A percentile compares a stretch with the other conserved stretches of the same genome.
These are phyloP conservation scores for Vultur gryphus DNA, from an alignment of 2,797 vertebrate species.

Conservation along the genomic window DNA sequence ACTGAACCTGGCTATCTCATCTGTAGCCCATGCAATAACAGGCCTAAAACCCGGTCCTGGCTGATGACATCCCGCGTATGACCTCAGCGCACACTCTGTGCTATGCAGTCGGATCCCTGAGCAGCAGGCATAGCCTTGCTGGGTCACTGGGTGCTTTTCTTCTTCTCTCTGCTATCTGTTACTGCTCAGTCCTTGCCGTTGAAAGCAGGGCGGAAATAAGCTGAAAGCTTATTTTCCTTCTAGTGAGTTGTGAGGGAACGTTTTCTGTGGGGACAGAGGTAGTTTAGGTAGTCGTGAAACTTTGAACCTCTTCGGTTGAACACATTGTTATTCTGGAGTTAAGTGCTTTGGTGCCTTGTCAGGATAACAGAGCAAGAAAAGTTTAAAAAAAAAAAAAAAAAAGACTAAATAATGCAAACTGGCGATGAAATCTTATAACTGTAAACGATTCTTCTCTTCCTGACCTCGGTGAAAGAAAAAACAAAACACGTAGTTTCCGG, in stretches of 20 bases:
- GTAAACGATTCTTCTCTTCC: background rate
- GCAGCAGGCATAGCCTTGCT: constrained; percentile 46
- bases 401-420: background rate
- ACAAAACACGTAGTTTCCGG: background rate
- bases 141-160: constrained; percentile 35
- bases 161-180: constrained; percentile 57
- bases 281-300: background rate
- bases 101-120: constrained; percentile 19
- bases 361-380: background rate
- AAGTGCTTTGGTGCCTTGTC: background rate
- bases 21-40: background rate
- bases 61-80: background rate
- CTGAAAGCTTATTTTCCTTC: background rate
- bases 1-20: background rate
- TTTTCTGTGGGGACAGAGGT: background rate
- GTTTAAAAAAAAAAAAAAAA: background rate
- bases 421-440: background rate
- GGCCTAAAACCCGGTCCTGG: no score
- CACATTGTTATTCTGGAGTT: background rate
- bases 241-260: background rate
- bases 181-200: constrained; percentile 34
- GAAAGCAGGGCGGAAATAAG: constrained; percentile 21
- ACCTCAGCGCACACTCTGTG: constrained; percentile 18
- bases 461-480: background rate
- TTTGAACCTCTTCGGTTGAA: background rate